Evolutionary conservation across 2,888 invertebrate species (phyloP), one percentile per base, ranked within the genome.

Genomic region (Agriopis leucophaearia): DNA sequence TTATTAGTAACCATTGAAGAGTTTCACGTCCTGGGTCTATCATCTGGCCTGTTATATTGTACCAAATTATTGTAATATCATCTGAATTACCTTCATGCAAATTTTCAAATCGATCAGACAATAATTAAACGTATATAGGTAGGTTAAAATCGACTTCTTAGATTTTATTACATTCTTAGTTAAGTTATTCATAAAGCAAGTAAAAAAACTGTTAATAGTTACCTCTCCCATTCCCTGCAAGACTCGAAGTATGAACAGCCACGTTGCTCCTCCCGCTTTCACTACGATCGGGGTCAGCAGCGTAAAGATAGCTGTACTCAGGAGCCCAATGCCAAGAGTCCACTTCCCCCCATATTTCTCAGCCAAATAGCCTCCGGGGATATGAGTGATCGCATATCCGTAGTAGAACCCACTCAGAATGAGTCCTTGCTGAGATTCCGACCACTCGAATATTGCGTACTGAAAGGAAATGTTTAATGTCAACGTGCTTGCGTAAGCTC

Each of bases 261-360:
- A 92, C 1, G 91, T 92, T 0, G 95, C 92, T 0, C 95, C 95
- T 8, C 95, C 95, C 10, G 91, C 81, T 13, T 94, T 91, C 0
- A 97, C 96, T 5, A 96, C 96, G 8, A 96, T 69, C 0, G 98
- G 98, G 0, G 98, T 98, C 1, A 98, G 81, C 8, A 98, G 81
- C 0, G 98, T 98, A 78, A 98, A 96, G 16, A 98, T 80, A 0
- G 97, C 97, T 0, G 98, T 97, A 42, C 96, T 96, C 9, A 98
- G 88, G 15, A 98, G 95, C 8, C 98, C 98, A 52, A 97, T 89
- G 0, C 97, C 97, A 64, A 98, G 90, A 1, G 97, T 96, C 94
- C 97, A 96, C 89, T 98, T 98, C 8, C 97, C 98, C 45, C 98
- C 98, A 75, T 97, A 97, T 80, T 95, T 95, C 79, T 97, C 97